Evolutionary conservation across 2,113 vertebrate species (phyloP), one percentile per base, ranked within the genome.

Genomic region (Chloropsis cyanopogon): DNA sequence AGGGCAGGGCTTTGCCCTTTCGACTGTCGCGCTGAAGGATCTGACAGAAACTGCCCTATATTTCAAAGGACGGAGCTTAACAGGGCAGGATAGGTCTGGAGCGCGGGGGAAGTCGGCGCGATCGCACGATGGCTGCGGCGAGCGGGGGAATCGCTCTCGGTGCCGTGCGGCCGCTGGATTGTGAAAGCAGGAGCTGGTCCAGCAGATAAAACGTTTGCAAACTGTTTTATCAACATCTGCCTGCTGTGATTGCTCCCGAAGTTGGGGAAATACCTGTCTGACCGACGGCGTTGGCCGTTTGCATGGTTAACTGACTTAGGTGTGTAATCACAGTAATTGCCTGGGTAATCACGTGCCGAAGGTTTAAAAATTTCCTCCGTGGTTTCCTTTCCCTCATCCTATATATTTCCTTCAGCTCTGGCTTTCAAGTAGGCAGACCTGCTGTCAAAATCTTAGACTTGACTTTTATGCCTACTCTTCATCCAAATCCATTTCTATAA

Each of bases 61-160:
- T 96, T 88, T 90, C 93, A 88, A 72, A 82, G 91, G 66, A 61
- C 17, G 7, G 63, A 81, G 91, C 71, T 92, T 81, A 88, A 87
- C 70, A 80, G 95, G 73, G 49, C 77, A 50, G 73, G 92, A 86
- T 76, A 39, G 88, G 53, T 90, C 63, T 65, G 93, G 82, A 65
- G 86, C 24, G 11, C 0, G 41, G 75, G 49, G 86, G 94, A 31
- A 77, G 87, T 2, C 37, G 2, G 4, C 3, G 59, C 6, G 68
- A 2, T n/a, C 10, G 26, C 53, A 7, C 6, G 20, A 18, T 22
- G 29, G 85, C 88, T 75, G 78, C 12, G 78, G 73, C 2, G 35
- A 82, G 86, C 56, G 4, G 21, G 42, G 81, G 44, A 28, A 33
- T 24, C 29, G 53, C 12, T 60, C 59, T 13, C 44, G 26, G 14